Percentiles rank a stretch among this genome's conserved stretches.
Conservation (phyloP, 2,797 vertebrate genomes). For the Menidia menidia region DNA sequence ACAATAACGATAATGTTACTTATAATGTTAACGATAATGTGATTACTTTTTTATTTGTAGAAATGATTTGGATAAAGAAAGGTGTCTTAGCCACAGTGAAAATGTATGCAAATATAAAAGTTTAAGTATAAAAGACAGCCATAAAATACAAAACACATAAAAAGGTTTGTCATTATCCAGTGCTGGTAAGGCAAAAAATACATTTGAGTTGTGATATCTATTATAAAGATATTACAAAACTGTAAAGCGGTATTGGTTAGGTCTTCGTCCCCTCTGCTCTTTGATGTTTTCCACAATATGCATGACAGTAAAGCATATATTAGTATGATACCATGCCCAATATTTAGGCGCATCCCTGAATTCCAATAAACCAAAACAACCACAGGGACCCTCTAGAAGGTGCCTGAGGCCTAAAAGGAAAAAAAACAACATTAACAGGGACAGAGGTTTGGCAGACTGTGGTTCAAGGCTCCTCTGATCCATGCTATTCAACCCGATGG, state of each 20-base stretch:
- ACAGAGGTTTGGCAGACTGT: constrained; percentile 51
- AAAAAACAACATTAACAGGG: constrained; percentile 23
- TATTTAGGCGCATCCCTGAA: constrained; percentile 3
- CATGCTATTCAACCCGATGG: constrained; percentile 64
- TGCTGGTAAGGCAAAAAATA: background rate
- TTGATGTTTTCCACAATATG: background rate
- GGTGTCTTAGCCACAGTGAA: constrained; percentile 22
- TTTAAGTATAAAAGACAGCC: background rate
- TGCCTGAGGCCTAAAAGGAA: constrained; percentile 26
- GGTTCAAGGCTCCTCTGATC: constrained; percentile 60
- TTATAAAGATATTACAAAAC: background rate
- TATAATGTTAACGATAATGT: constrained; percentile 38
- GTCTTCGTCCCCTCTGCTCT: background rate
- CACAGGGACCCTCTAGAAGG: constrained; percentile 19
- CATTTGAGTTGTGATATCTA: background rate
- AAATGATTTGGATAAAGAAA: constrained; percentile 27
- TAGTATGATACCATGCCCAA: background rate
- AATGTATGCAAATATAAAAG: background rate
- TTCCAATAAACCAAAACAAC: constrained; percentile 16
- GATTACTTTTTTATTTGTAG: constrained; percentile 50
- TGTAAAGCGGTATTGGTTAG: background rate
- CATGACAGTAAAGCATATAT: background rate
- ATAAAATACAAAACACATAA: background rate
- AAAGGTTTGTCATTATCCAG: background rate
- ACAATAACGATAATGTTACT: constrained; percentile 30